phyloP scores from a whole-genome alignment of 2,888 invertebrate species.

The Caenorhabditis imperialis region DNA sequence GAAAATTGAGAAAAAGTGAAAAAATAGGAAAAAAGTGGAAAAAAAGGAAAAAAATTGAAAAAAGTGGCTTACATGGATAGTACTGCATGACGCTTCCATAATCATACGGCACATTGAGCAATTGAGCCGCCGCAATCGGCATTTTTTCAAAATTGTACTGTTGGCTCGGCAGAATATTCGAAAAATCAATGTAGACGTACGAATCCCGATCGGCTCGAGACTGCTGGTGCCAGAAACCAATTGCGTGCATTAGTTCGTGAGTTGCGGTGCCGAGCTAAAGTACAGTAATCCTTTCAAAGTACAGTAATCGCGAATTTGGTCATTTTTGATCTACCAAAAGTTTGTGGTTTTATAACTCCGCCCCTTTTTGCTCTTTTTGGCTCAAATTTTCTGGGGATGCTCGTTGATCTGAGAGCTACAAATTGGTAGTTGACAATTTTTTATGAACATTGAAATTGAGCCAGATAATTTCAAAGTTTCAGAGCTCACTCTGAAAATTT shows the following conservation, averaged over 20 bases:
- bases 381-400: too few relatives aligned
- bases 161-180: slow-evolving; percentile 50
- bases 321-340: too few relatives aligned
- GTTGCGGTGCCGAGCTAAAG: slow-evolving; percentile 60
- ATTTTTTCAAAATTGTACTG: slow-evolving; percentile 58
- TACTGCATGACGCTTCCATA: slow-evolving; percentile 69
- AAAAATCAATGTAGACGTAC: slow-evolving; percentile 52
- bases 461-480: too few relatives aligned
- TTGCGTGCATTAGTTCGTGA: slow-evolving; percentile 59
- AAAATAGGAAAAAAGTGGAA: neutral
- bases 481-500: too few relatives aligned
- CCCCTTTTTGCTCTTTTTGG: too few relatives aligned
- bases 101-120: slow-evolving; percentile 53
- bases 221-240: slow-evolving; percentile 62
- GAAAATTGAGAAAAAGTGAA: slow-evolving; percentile 7
- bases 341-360: too few relatives aligned
- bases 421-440: too few relatives aligned
- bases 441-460: too few relatives aligned
- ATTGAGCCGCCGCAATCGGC: slow-evolving; percentile 37
- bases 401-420: too few relatives aligned
- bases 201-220: slow-evolving; percentile 57
- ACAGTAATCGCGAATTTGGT: too few relatives aligned
- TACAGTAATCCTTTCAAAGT: too few relatives aligned
- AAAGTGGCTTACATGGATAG: slow-evolving; percentile 32
- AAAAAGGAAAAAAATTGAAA: neutral